phyloP scores from a whole-genome alignment of 2,113 vertebrate genomes.

The Takifugu bimaculatus region DNA sequence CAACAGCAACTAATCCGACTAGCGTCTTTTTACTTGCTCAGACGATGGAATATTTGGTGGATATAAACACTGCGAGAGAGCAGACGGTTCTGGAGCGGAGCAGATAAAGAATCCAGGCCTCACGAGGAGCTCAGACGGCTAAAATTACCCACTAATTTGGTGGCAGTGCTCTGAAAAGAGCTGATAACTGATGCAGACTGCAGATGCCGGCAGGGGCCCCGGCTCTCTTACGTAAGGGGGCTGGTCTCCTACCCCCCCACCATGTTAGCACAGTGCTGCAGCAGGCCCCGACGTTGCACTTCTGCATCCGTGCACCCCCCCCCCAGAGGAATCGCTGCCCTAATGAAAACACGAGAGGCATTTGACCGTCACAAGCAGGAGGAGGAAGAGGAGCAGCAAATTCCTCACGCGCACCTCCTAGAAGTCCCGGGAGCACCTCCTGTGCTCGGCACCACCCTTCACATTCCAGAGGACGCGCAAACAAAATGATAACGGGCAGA shows the following conservation, averaged over 20 bases:
- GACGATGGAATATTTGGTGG: background rate
- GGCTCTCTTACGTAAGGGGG: slow-evolving; percentile 59
- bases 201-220: slow-evolving; percentile 36
- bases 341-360: slow-evolving; percentile 70
- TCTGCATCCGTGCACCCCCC: slow-evolving; percentile 8
- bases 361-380: slow-evolving; percentile 60
- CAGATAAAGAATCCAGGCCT: slow-evolving; percentile 33
- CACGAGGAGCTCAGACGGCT: slow-evolving; percentile 36
- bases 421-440: slow-evolving; percentile 29
- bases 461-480: slow-evolving; percentile 48
- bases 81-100: slow-evolving; percentile 7
- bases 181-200: slow-evolving; percentile 44
- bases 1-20: too few relatives aligned
- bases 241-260: slow-evolving; percentile 50
- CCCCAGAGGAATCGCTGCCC: slow-evolving; percentile 50
- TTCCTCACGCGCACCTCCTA: slow-evolving; percentile 39
- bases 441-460: slow-evolving; percentile 32
- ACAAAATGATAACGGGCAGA: slow-evolving; percentile 41
- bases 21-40: too few relatives aligned
- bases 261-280: slow-evolving; percentile 40
- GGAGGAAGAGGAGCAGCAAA: slow-evolving; percentile 50
- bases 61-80: background rate
- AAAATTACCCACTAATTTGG: slow-evolving; percentile 60
- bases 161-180: slow-evolving; percentile 43
- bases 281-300: slow-evolving; percentile 20